These are phyloP conservation scores for Noctua pronuba DNA, from an alignment of 2,888 invertebrate species.

Conservation along the genomic window DNA sequence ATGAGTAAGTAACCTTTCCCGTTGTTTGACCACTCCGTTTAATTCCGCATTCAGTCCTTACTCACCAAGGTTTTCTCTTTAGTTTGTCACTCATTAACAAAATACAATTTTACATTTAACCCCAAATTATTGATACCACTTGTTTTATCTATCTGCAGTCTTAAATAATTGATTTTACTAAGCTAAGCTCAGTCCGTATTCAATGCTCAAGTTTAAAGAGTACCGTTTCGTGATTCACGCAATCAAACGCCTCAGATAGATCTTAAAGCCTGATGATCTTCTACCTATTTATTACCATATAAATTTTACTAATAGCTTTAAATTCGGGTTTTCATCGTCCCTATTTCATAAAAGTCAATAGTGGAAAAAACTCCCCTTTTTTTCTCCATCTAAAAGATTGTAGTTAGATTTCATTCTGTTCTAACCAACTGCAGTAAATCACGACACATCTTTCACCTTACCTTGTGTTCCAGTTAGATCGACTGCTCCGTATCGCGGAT, in stretches of 20 bases:
- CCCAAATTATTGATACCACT: not conserved
- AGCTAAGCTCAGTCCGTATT: not conserved
- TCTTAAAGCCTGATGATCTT: no score
- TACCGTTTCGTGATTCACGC: not conserved
- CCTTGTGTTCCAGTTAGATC: constrained; percentile 14
- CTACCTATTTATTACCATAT: not conserved
- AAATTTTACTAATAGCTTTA: not conserved
- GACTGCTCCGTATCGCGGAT: not conserved
- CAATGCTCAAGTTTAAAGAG: not conserved
- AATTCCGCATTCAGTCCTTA: not conserved
- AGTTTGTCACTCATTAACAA: not conserved
- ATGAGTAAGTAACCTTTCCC: constrained; percentile 1
- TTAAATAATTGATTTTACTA: not conserved
- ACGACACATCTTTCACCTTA: constrained; percentile 17
- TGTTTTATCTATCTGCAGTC: not conserved
- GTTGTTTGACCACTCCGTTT: not conserved
- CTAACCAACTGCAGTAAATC: constrained; percentile 8
- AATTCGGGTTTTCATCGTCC: not conserved
- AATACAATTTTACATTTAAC: not conserved
- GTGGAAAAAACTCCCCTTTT: not conserved
- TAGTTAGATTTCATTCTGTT: not conserved
- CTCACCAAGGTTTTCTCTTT: not conserved
- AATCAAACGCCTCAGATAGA: not conserved
- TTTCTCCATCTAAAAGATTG: not conserved
- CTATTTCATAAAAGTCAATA: not conserved